Conservation (phyloP, 2,797 vertebrate species). For the Luscinia luscinia region DNA sequence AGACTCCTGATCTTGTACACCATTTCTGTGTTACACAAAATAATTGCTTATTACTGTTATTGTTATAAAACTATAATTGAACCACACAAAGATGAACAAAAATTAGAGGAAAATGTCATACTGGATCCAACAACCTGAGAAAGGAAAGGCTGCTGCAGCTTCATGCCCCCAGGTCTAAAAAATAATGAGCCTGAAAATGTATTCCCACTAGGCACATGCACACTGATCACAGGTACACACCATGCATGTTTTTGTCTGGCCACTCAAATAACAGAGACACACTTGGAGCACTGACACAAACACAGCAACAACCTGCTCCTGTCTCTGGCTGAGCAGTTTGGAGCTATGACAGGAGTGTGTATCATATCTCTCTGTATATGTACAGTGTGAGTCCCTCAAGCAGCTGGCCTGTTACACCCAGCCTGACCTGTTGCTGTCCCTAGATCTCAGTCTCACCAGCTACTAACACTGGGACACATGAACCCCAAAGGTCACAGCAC, state of each 20-base stretch:
- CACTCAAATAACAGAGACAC: background rate
- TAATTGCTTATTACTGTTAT: background rate
- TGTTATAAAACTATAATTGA: background rate
- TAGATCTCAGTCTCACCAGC: background rate
- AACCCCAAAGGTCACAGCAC: background rate
- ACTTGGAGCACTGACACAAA: background rate
- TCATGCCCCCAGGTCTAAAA: background rate
- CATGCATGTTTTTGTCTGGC: background rate
- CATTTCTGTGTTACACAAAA: background rate
- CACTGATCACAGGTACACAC: background rate
- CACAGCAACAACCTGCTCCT: background rate
- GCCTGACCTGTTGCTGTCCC: background rate
- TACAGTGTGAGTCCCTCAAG: background rate
- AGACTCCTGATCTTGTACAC: background rate
- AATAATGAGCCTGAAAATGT: background rate
- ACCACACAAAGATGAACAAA: background rate
- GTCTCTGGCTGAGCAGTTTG: background rate
- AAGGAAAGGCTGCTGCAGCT: background rate
- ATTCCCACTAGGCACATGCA: background rate
- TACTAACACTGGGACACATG: background rate
- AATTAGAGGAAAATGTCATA: background rate
- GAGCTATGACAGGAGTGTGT: background rate
- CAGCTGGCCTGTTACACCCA: background rate
- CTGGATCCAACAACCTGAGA: background rate
- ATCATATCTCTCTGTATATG: background rate